Evolutionary conservation across 1,140 invertebrate genomes (phyloP).

Genomic region (Drosophila burlai): DNA sequence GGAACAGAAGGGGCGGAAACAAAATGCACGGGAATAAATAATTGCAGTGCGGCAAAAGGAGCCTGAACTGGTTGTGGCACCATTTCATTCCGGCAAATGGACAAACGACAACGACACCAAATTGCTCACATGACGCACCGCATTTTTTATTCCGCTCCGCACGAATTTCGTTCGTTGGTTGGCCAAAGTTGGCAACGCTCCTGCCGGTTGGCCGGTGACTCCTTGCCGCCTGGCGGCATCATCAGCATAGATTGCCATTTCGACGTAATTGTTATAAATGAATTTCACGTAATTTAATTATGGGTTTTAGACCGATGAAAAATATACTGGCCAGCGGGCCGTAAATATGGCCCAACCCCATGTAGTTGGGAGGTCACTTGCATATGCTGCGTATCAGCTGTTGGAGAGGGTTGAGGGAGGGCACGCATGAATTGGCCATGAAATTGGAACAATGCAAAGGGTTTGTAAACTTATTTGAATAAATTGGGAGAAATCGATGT

Average conservation of each 20-base stretch:
- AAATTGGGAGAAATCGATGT: neutral
- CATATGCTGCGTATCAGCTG: slow-evolving; percentile 45
- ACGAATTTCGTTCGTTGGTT: slow-evolving; percentile 62
- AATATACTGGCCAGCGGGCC: slow-evolving; percentile 70
- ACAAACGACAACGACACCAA: slow-evolving; percentile 70
- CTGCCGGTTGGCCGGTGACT: slow-evolving; percentile 7
- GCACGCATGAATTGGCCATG: slow-evolving; percentile 24
- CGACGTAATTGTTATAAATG: slow-evolving; percentile 82
- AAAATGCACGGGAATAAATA: slow-evolving; percentile 72
- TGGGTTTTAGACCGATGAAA: slow-evolving; percentile 78
- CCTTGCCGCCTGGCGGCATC: slow-evolving; percentile 69
- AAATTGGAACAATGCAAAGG: slow-evolving; percentile 7
- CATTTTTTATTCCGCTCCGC: slow-evolving; percentile 70
- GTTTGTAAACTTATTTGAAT: neutral
- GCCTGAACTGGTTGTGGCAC: slow-evolving; percentile 82
- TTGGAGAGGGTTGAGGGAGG: slow-evolving; percentile 25
- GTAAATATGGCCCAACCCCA: slow-evolving; percentile 51
- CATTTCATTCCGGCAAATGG: slow-evolving; percentile 51
- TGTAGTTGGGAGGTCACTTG: slow-evolving; percentile 34
- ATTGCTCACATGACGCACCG: slow-evolving; percentile 82
- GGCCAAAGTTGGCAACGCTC: slow-evolving; percentile 51
- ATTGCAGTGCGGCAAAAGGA: slow-evolving; percentile 76
- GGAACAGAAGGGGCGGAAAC: slow-evolving; percentile 25
- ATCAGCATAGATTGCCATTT: slow-evolving; percentile 83
- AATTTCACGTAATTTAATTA: slow-evolving; percentile 83